These are phyloP conservation scores for Nymphalis io DNA, from an alignment of 1,140 invertebrate species.

Conservation along the genomic window DNA sequence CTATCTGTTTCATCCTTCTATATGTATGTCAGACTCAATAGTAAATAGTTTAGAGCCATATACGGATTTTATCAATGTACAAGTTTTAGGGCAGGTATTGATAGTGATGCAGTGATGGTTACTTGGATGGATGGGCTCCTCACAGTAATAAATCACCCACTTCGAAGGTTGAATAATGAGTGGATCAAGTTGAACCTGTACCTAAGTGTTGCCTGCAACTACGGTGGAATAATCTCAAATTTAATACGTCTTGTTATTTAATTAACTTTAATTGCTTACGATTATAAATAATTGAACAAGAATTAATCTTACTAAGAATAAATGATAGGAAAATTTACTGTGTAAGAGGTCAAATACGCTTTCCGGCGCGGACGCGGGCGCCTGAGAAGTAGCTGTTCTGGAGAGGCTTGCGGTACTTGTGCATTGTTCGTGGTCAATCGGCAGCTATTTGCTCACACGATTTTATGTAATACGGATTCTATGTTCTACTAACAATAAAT, in stretches of 20 bases:
- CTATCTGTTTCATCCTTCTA: too few species aligned
- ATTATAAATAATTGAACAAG: constrained; percentile 1
- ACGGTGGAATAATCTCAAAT: not conserved
- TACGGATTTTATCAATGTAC: constrained; percentile 44
- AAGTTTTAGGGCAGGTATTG: constrained; percentile 56
- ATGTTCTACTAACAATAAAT: not conserved
- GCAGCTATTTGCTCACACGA: constrained; percentile 21
- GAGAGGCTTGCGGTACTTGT: constrained; percentile 41
- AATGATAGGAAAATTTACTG: constrained; percentile 42
- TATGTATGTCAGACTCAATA: too few species aligned
- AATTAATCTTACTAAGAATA: constrained; percentile 2
- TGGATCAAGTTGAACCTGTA: constrained; percentile 10
- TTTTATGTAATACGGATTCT: constrained; percentile 9
- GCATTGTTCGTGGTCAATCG: constrained; percentile 41
- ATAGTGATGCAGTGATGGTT: constrained; percentile 66
- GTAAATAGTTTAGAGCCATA: not conserved
- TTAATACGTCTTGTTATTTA: not conserved
- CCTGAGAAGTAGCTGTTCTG: constrained; percentile 37
- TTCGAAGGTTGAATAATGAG: constrained; percentile 45
- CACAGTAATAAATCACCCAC: constrained; percentile 62
- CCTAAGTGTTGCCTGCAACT: not conserved
- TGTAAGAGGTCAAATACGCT: constrained; percentile 40
- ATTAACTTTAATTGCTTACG: not conserved
- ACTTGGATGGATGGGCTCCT: too few species aligned
- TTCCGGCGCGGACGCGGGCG: constrained; percentile 16